Conservation (phyloP, 2,888 invertebrate species). For the Meliscaeva auricollis region DNA sequence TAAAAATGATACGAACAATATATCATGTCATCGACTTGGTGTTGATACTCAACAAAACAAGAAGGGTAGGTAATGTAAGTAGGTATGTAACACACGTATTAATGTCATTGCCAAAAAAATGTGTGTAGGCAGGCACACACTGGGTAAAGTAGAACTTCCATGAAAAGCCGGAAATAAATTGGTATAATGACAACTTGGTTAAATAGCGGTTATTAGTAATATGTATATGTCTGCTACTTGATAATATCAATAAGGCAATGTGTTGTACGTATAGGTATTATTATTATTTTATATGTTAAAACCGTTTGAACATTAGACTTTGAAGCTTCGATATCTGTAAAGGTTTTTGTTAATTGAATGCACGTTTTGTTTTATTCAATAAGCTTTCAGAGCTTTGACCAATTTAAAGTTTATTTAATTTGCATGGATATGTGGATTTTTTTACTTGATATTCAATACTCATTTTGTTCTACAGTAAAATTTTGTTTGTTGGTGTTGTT, state of each 20-base stretch:
- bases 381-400: slow-evolving; percentile 27
- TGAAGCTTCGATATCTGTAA: slow-evolving; percentile 13
- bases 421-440: neutral
- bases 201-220: slow-evolving; percentile 48
- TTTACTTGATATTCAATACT: neutral
- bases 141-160: neutral
- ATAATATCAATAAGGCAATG: slow-evolving; percentile 19
- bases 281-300: neutral
- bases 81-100: slow-evolving; percentile 22
- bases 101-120: slow-evolving; percentile 67
- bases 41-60: neutral
- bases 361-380: slow-evolving; percentile 9
- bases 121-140: slow-evolving; percentile 7
- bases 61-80: neutral
- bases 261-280: neutral
- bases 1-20: slow-evolving; percentile 24
- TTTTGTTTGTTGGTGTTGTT: neutral
- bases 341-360: slow-evolving; percentile 14
- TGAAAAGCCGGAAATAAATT: slow-evolving; percentile 64
- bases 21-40: slow-evolving; percentile 31
- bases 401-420: slow-evolving; percentile 29
- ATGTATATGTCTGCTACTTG: slow-evolving; percentile 18
- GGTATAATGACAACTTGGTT: slow-evolving; percentile 44
- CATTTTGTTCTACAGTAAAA: neutral
- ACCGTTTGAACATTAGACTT: slow-evolving; percentile 31